These are phyloP conservation scores for Pangasius mekongensis DNA, from an alignment of 2,797 vertebrate species.

Conservation along the genomic window DNA sequence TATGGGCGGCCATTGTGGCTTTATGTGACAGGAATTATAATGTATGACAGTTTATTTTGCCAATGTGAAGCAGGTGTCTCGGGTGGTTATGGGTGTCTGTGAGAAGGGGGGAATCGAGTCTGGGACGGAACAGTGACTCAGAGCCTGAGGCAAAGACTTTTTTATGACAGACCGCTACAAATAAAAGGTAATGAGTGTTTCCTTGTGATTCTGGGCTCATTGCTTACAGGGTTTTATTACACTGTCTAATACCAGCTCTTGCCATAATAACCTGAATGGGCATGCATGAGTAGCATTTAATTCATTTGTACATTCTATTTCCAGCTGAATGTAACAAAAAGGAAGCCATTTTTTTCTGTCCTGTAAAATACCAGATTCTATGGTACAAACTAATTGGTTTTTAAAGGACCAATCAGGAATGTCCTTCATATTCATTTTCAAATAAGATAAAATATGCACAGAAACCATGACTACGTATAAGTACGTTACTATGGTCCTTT, in stretches of 20 bases:
- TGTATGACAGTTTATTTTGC: constrained; percentile 49
- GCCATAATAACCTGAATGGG: constrained; percentile 14
- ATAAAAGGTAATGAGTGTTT: constrained; percentile 47
- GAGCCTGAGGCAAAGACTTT: constrained; percentile 30
- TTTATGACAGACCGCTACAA: constrained; percentile 34
- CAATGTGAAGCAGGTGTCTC: constrained; percentile 53
- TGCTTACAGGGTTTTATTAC: constrained; percentile 43
- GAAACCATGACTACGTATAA: neutral
- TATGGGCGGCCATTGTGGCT: constrained; percentile 34
- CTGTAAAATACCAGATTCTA: neutral
- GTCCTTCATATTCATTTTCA: neutral
- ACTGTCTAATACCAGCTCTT: constrained; percentile 8
- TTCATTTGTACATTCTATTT: constrained; percentile 32
- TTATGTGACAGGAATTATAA: constrained; percentile 57
- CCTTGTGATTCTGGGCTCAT: constrained; percentile 39
- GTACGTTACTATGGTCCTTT: neutral
- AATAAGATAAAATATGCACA: neutral
- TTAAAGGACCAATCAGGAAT: neutral
- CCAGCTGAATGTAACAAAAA: neutral
- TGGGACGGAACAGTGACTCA: constrained; percentile 39
- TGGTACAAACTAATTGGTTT: neutral
- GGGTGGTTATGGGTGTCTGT: constrained; percentile 44
- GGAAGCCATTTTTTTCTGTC: too few species aligned
- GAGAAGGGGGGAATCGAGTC: constrained; percentile 19
- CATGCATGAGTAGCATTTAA: constrained; percentile 30